Evolutionary conservation across 2,113 vertebrate genomes (phyloP), one percentile per base, ranked within the genome.

Genomic region (Aspidoscelis tigris): DNA sequence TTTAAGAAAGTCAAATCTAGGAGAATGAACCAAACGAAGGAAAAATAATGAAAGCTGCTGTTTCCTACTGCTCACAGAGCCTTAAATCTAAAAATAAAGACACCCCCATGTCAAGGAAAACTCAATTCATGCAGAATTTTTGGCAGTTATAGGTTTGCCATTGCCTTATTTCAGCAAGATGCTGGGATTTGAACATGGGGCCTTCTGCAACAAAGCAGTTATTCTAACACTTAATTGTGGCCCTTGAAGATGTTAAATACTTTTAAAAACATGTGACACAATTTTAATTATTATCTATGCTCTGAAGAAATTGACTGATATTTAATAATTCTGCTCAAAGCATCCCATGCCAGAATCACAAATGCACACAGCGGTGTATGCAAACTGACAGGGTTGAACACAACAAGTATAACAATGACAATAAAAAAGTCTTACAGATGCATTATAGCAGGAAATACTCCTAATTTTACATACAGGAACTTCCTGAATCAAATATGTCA

Each of bases 381-480:
- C 84, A 72, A 75, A 73, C 84, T 83, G 68, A 93, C 47, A 92
- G 75, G 83, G 76, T 55, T 88, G 78, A 92, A 90, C 87, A 92
- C 86, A 91, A 87, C 83, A 85, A 65, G 66, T 91, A 86, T 84
- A 81, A 95, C 88, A 84, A 90, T 18, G 58, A 18, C 58, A 61
- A 61, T 61, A 24, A 90, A 89, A 64, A 89, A 33, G 43, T 89
- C 88, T 89, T 89, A 91, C 61, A 91, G 81, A 84, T 91, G 90
- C 50, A 89, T n/a, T 92, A 88, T 77, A 92, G 86, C 82, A 92
- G 58, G 71, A 85, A 92, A 92, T 91, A 90, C 86, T 91, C 86
- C 86, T 87, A 92, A 93, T 90, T 92, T 93, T 86, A 92, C 88
- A 92, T 87, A 88, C 80, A 95, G 86, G 90, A 93, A 93, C 94